Conservation (phyloP, 2,113 vertebrate species). For the Myrmophylax atrothorax region DNA sequence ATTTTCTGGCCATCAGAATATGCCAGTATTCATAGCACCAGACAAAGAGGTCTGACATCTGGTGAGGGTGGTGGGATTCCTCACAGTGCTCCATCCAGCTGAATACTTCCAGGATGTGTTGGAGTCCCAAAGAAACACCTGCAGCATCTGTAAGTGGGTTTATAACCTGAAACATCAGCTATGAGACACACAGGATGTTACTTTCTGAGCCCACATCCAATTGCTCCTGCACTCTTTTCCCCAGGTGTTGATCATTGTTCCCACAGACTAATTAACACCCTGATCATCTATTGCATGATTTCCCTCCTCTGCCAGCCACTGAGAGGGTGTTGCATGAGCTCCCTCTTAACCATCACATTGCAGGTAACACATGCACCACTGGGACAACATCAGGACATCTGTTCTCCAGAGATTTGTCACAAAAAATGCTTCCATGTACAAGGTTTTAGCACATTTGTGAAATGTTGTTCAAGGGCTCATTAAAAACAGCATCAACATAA, state of each 20-base stretch:
- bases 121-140: background rate
- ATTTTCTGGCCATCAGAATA: background rate
- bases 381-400: background rate
- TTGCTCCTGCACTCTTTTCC: background rate
- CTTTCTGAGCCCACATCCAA: background rate
- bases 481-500: background rate
- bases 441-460: background rate
- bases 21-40: fast-evolving
- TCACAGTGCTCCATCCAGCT: background rate
- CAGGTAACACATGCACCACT: fast-evolving
- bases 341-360: fast-evolving
- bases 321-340: background rate
- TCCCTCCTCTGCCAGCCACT: background rate
- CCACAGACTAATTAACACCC: background rate
- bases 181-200: too few relatives aligned
- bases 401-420: background rate
- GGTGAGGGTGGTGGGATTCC: background rate
- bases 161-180: background rate
- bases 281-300: background rate
- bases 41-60: background rate
- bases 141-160: background rate
- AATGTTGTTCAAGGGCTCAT: background rate
- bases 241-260: background rate
- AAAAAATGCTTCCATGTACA: background rate
- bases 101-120: background rate